Evolutionary conservation across 1,140 invertebrate species (phyloP), one percentile per base, ranked within the genome.

Genomic region (Drosophila funebris): DNA sequence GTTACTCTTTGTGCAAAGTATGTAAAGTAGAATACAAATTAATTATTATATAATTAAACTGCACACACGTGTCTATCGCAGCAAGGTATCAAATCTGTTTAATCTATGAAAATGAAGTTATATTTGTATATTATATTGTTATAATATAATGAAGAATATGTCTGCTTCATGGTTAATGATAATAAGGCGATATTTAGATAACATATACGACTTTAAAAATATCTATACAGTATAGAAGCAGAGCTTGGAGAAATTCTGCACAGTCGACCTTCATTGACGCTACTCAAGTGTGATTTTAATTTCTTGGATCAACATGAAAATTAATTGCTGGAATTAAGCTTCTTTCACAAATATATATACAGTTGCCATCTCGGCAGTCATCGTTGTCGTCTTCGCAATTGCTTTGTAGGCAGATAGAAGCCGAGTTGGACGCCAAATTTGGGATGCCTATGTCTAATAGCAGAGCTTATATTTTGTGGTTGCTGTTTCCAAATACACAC

Each of bases 251-350:
- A n/a, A 4, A 31, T 20, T 14, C 27, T 31, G 4, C 9, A 13
- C 16, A 18, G 16, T 2, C 50, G 20, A 48, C 60, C 60, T 39
- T 69, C 48, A 63, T 70, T 43, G 79, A 78, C 36, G 29, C 37
- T 77, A 31, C 67, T 73, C 56, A 64, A 82, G 72, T 85, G 82
- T 39, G 68, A 89, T 78, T 90, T 85, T 76, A 89, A 90, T 81
- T 81, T 85, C 84, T 90, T 70, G 78, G 85, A 90, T 90, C 78
- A 90, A 85, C 75, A 76, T 87, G 81, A 87, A 90, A 90, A 90
- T 90, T 90, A 90, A 90, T 90, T 90, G 81, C 75, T 82, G 80
- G 81, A 87, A 90, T 87, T 79, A 90, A 82, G 81, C 72, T 69
- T 74, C 74, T 72, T 75, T 78, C 33, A 64, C 81, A 80, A 80